Conservation (phyloP, 2,888 invertebrate genomes). For the Thecophora atra region DNA sequence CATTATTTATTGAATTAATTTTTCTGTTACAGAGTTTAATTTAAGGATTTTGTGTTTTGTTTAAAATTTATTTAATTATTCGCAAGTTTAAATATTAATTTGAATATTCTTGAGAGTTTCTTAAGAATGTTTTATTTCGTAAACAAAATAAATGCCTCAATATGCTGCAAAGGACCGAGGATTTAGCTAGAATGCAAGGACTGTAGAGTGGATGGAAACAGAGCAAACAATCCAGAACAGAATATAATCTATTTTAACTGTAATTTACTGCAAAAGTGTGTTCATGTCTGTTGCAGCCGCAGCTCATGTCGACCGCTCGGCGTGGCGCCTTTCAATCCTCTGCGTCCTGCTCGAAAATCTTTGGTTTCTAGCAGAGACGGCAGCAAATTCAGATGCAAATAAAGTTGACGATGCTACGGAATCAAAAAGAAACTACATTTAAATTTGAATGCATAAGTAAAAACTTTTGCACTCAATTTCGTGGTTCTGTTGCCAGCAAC, state of each 20-base stretch:
- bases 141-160: neutral
- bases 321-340: neutral
- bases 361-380: too few relatives aligned
- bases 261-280: conserved; percentile 1
- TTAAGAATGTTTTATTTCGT: neutral
- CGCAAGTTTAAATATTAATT: neutral
- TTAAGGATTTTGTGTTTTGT: neutral
- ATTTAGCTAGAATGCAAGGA: neutral
- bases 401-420: conserved; percentile 7
- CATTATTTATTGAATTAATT: too few relatives aligned
- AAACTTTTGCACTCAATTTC: conserved; percentile 35
- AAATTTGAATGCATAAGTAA: conserved; percentile 33
- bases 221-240: neutral
- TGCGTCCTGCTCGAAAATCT: neutral
- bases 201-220: neutral
- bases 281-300: neutral
- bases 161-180: neutral
- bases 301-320: neutral
- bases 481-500: conserved; percentile 12
- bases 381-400: conserved; percentile 21
- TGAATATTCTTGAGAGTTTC: neutral
- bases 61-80: neutral
- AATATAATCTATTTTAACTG: conserved; percentile 17
- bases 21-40: too few relatives aligned
- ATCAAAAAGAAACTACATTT: conserved; percentile 28